phyloP scores from a whole-genome alignment of 1,140 invertebrate genomes.

The Megalopta genalis region DNA sequence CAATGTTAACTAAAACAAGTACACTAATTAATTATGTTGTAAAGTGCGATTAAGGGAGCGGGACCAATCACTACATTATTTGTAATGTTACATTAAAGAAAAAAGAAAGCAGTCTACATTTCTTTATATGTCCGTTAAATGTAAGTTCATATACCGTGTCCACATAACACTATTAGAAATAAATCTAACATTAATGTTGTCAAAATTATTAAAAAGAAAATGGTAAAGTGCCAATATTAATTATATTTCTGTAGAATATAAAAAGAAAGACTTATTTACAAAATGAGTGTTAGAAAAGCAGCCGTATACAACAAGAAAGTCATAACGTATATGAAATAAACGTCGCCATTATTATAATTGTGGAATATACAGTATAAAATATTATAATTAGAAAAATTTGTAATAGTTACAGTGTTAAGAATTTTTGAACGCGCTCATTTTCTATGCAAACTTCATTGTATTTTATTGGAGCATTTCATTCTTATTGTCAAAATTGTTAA shows the following conservation, averaged over 20 bases:
- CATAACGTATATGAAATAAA: neutral
- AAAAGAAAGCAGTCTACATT: neutral
- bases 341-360: neutral
- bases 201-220: constrained; percentile 21
- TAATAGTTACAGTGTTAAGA: neutral
- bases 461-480: neutral
- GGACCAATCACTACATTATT: constrained; percentile 61
- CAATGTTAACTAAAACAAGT: constrained; percentile 40
- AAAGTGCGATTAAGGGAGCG: constrained; percentile 59
- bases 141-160: constrained; percentile 10
- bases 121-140: neutral
- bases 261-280: neutral
- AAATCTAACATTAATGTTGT: neutral
- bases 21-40: constrained; percentile 23
- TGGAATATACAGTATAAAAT: neutral
- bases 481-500: neutral
- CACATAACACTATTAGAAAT: constrained; percentile 3
- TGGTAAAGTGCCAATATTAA: constrained; percentile 51
- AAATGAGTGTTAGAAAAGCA: constrained; percentile 4
- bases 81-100: constrained; percentile 1
- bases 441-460: neutral
- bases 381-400: neutral
- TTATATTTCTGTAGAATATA: neutral
- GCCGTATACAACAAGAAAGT: neutral
- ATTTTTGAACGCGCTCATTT: neutral